Percentiles rank a stretch among this genome's conserved stretches.
Evolutionary conservation across 2,113 vertebrate species (phyloP).

Genomic region (Cyrtonyx montezumae): DNA sequence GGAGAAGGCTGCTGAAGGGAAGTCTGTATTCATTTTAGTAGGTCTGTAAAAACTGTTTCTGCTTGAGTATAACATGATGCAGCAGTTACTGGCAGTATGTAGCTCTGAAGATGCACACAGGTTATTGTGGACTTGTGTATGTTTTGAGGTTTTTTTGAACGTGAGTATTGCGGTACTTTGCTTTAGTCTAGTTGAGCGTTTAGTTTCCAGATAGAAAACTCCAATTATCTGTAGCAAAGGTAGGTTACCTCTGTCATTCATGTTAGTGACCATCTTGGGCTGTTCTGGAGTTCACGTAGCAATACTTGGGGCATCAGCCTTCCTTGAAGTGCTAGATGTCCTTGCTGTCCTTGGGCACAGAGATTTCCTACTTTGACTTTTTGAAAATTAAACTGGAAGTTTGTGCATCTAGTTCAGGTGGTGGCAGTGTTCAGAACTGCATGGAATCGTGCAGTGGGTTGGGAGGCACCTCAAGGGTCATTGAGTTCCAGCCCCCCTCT

Average conservation of each 20-base stretch:
- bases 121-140: accelerated
- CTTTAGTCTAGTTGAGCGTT: not conserved
- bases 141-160: not conserved
- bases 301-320: not conserved
- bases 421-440: too few species aligned
- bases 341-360: accelerated
- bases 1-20: not conserved
- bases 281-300: not conserved
- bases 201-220: not conserved
- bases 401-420: too few species aligned
- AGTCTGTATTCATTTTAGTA: not conserved
- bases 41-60: not conserved
- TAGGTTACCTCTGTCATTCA: not conserved
- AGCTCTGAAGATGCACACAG: not conserved
- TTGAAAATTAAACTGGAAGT: not conserved
- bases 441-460: too few species aligned
- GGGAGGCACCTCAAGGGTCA: too few species aligned
- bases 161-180: not conserved
- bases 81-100: not conserved
- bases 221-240: not conserved
- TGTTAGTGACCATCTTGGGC: accelerated
- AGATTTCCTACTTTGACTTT: not conserved
- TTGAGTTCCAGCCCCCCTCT: too few species aligned
- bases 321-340: not conserved
- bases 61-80: not conserved